Evolutionary conservation across 2,888 invertebrate genomes (phyloP).

Genomic region (Rapana venosa): DNA sequence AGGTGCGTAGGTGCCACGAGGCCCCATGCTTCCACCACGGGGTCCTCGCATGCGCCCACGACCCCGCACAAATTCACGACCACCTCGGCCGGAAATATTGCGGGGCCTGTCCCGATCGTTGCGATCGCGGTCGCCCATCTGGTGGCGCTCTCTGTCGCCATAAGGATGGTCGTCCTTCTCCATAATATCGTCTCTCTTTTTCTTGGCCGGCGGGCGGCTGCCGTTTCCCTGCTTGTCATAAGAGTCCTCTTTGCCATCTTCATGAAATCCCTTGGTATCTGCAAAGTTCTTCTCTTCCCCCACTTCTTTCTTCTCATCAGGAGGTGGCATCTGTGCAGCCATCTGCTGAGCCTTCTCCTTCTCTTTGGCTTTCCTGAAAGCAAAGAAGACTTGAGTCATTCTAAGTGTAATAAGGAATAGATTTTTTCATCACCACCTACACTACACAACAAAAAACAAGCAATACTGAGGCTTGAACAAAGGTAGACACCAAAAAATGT

Average conservation of each 20-base stretch:
- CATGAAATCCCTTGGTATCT: conserved; percentile 25
- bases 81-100: conserved; percentile 63
- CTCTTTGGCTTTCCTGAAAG: conserved; percentile 55
- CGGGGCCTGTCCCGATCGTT: conserved; percentile 55
- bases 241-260: conserved; percentile 35
- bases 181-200: conserved; percentile 66
- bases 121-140: conserved; percentile 51
- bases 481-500: too few species aligned
- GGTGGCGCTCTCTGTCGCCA: conserved; percentile 46
- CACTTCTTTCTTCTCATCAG: conserved; percentile 44
- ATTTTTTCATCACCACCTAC: not conserved
- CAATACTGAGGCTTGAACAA: too few species aligned
- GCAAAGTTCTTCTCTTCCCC: not conserved
- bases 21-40: conserved; percentile 55
- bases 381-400: not conserved
- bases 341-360: conserved; percentile 53
- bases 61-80: conserved; percentile 74
- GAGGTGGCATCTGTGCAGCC: conserved; percentile 46
- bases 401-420: not conserved
- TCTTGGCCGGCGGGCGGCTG: conserved; percentile 67
- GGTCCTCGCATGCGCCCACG: conserved; percentile 66
- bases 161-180: conserved; percentile 51
- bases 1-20: conserved; percentile 47
- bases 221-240: conserved; percentile 53
- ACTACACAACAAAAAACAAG: not conserved